Conservation (phyloP, 2,888 invertebrate genomes). For the Phortica okadai region DNA sequence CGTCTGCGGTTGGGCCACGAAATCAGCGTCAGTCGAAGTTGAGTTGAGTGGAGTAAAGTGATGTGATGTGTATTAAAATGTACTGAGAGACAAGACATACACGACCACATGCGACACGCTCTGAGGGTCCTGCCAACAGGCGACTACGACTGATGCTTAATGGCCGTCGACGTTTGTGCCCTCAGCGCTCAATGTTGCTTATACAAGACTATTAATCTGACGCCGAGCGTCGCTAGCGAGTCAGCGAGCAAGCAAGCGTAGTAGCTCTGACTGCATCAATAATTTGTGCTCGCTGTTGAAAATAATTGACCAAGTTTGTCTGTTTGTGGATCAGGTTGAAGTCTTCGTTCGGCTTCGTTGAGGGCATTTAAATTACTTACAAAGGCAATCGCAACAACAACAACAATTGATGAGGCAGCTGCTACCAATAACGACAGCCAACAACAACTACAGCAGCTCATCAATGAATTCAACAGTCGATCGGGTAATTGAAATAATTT, state of each 20-base stretch:
- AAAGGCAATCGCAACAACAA: conserved; percentile 32
- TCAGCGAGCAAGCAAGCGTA: not conserved
- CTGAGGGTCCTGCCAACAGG: conserved; percentile 26
- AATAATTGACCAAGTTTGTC: conserved; percentile 72
- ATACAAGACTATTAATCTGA: conserved; percentile 18
- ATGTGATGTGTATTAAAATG: not conserved
- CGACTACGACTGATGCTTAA: conserved; percentile 43
- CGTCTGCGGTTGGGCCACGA: conserved; percentile 49
- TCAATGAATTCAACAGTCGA: conserved; percentile 48
- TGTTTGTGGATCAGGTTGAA: conserved; percentile 60
- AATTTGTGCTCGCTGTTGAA: conserved; percentile 71
- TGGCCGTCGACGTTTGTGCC: conserved; percentile 3
- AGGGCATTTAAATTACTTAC: conserved; percentile 66
- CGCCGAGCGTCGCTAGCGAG: not conserved
- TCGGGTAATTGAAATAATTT: conserved; percentile 68
- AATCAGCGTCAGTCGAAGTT: conserved; percentile 17
- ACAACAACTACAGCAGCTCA: conserved; percentile 34
- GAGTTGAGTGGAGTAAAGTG: not conserved
- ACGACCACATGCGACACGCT: conserved; percentile 33
- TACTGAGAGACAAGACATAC: conserved; percentile 43
- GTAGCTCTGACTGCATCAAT: conserved; percentile 60
- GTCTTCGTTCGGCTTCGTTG: conserved; percentile 35
- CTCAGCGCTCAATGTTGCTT: not conserved
- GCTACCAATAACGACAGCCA: conserved; percentile 56
- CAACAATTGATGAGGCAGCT: conserved; percentile 52